Percentiles rank a stretch among this genome's conserved stretches.
phyloP scores from a whole-genome alignment of 2,888 invertebrate genomes.

The Melanophora roralis region DNA sequence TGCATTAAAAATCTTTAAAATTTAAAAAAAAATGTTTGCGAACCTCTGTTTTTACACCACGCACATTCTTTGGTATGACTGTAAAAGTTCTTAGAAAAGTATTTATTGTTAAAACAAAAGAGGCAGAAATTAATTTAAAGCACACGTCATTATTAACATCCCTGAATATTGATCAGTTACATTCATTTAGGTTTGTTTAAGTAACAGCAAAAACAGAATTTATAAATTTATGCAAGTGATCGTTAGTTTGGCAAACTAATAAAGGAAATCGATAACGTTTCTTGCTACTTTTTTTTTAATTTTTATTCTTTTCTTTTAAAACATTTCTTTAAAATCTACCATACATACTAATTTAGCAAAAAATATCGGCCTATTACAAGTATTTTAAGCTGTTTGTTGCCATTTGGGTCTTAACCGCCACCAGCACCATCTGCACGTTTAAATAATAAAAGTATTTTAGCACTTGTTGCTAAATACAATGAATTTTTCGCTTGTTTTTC shows the following conservation, averaged over 20 bases:
- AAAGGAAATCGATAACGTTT: conserved; percentile 63
- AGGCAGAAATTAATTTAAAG: conserved; percentile 61
- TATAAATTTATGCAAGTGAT: not conserved
- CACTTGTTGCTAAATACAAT: conserved; percentile 56
- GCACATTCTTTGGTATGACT: conserved; percentile 30
- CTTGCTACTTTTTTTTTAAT: conserved; percentile 39
- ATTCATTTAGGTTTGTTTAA: not conserved
- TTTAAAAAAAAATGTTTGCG: too few species aligned
- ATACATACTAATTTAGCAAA: conserved; percentile 50
- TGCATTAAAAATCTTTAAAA: too few species aligned
- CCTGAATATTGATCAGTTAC: conserved; percentile 61
- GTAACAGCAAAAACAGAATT: conserved; percentile 31
- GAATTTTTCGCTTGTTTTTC: not conserved
- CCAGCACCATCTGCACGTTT: conserved; percentile 56
- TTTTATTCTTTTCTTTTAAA: conserved; percentile 13
- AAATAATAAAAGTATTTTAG: conserved; percentile 61
- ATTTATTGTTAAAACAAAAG: conserved; percentile 42
- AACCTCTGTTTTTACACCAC: not conserved
- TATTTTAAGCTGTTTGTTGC: conserved; percentile 25
- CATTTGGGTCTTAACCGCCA: not conserved
- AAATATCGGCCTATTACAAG: conserved; percentile 55
- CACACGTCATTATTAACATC: conserved; percentile 62
- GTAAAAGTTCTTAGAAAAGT: conserved; percentile 51
- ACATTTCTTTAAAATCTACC: conserved; percentile 4
- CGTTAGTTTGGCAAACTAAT: conserved; percentile 51